A percentile compares a stretch with the other conserved stretches of the same genome.
phyloP scores from a whole-genome alignment of 2,797 vertebrate species.

The Epinephelus awoara region DNA sequence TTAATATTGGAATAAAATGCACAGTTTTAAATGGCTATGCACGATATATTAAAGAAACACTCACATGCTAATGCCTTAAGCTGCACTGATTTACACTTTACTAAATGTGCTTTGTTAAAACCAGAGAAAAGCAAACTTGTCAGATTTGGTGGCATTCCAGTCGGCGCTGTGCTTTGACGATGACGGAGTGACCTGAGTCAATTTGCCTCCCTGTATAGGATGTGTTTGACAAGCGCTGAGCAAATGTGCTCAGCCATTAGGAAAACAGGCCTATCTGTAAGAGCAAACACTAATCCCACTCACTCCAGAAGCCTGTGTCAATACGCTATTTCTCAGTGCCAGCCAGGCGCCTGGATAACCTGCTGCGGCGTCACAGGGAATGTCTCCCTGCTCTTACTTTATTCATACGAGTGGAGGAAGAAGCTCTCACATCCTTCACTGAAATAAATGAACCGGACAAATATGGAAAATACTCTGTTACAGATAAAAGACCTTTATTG shows the following conservation, averaged over 20 bases:
- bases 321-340: conserved; percentile 63
- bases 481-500: background rate
- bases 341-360: conserved; percentile 41
- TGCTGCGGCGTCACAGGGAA: conserved; percentile 17
- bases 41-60: too few relatives aligned
- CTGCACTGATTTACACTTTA: background rate
- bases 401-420: background rate
- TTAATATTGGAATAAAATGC: too few relatives aligned
- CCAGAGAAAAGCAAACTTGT: background rate
- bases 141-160: conserved; percentile 35
- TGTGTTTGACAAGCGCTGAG: conserved; percentile 81
- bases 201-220: conserved; percentile 69
- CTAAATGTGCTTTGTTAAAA: background rate
- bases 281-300: conserved; percentile 81
- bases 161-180: conserved; percentile 37
- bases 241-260: conserved; percentile 79
- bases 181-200: conserved; percentile 61
- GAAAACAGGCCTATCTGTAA: conserved; percentile 80
- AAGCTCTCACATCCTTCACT: background rate
- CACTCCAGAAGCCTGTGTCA: conserved; percentile 75
- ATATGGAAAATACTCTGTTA: background rate
- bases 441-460: background rate
- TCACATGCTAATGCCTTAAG: background rate
- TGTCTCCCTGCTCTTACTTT: background rate
- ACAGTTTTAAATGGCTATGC: too few relatives aligned